phyloP scores from a whole-genome alignment of 2,113 vertebrate genomes.

The Thamnophis sirtalis region DNA sequence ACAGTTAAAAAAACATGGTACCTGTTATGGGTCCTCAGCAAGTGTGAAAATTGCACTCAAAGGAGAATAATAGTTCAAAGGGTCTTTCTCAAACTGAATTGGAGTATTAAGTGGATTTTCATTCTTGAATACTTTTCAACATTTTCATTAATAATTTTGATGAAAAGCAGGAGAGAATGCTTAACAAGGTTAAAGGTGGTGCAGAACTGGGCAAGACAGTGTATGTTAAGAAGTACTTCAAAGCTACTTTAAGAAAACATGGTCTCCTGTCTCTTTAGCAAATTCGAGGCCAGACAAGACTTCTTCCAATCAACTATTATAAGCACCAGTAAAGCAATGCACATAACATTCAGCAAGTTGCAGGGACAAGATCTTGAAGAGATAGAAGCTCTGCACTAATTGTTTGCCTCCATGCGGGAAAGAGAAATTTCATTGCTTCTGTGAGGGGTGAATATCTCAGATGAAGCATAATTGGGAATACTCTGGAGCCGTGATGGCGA shows the following conservation, averaged over 20 bases:
- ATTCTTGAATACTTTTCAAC: background rate
- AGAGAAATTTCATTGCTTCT: background rate
- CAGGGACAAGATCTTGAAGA: background rate
- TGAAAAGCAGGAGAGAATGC: background rate
- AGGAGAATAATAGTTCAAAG: background rate
- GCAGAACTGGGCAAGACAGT: background rate
- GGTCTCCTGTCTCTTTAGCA: background rate
- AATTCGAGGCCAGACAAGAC: background rate
- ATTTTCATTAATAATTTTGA: background rate
- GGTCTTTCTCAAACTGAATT: background rate
- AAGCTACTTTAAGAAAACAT: background rate
- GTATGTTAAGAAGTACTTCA: background rate
- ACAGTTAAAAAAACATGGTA: background rate
- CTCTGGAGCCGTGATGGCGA: background rate
- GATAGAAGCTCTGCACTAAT: background rate
- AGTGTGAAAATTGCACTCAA: background rate
- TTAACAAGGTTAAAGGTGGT: background rate
- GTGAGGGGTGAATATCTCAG: background rate
- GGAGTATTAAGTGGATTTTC: background rate
- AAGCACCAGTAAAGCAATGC: background rate
- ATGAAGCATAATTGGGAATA: background rate
- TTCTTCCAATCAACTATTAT: background rate
- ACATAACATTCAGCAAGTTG: background rate
- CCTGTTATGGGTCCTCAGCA: background rate
- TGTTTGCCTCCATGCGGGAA: background rate